A percentile compares a stretch with the other conserved stretches of the same genome.
These are phyloP conservation scores for Catagonus wagneri DNA, from an alignment of 2,113 vertebrate genomes.

Conservation along the genomic window DNA sequence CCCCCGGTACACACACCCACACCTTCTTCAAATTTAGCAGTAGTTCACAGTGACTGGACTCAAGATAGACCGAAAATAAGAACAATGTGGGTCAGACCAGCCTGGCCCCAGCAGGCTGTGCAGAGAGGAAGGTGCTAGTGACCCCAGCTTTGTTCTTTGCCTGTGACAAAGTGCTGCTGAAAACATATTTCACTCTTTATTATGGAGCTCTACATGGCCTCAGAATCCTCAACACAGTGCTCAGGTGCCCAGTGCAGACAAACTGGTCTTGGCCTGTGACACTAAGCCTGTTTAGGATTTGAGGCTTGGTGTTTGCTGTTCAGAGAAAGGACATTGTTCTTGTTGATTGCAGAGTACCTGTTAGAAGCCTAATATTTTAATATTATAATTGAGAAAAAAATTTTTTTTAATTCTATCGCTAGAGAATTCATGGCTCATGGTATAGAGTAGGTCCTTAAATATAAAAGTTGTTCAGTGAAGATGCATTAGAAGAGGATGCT, in stretches of 20 bases:
- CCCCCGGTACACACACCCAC: not conserved
- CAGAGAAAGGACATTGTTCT: not conserved
- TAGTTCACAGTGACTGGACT: slow-evolving; percentile 31
- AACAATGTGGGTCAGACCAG: not conserved
- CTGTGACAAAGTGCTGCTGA: not conserved
- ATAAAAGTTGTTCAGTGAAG: slow-evolving; percentile 31
- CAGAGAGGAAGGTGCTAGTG: not conserved
- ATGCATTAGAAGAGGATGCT: not conserved
- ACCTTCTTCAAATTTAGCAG: slow-evolving; percentile 4
- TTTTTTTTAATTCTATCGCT: not conserved
- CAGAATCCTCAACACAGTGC: not conserved
- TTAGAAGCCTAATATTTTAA: no score
- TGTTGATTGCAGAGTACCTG: not conserved
- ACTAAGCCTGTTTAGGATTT: not conserved
- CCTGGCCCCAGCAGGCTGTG: not conserved
- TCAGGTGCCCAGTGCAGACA: not conserved
- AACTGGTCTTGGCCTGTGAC: not conserved
- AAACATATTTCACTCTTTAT: not conserved
- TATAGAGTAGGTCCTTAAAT: slow-evolving; percentile 1
- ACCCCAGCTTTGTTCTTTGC: not conserved
- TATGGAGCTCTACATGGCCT: not conserved
- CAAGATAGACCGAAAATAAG: slow-evolving; percentile 2
- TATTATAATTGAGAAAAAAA: no score
- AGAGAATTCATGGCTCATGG: not conserved
- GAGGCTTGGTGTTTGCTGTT: not conserved